Base-by-base conservation (phyloP, 2,888 invertebrate species). In the Sericinus montela region DNA sequence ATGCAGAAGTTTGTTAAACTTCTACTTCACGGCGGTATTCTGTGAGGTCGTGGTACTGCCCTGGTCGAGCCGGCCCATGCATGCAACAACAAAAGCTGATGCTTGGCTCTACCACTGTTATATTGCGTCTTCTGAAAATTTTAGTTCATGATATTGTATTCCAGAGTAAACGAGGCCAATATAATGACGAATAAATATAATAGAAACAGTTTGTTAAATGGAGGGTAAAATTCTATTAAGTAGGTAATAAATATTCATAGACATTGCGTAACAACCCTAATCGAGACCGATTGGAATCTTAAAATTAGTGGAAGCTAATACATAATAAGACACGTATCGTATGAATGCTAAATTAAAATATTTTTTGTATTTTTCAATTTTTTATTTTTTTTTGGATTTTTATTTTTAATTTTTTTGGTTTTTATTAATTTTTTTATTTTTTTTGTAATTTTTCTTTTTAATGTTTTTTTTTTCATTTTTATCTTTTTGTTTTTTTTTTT, bases 251-350 rank as follows among this genome's bases (percentile, higher is more conserved):
- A 19, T 19, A 19, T 19, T 3, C 19, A 19, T 19, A 2, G 16
- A 11, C 34, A 10, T 11, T 9, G n/a, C n/a, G 28, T 7, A 25
- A 11, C 46, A 46, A 40, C 46, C 46, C 46, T 25, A 3, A 28
- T 40, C 34, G 23, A 40, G 39, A 34, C 46, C 25, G 34, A 39
- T 35, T 29, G 25, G 0, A 34, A 15, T n/a, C 2, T 11, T 34
- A 37, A 15, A 9, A 11, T 13, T 32, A 25, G n/a, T 13, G 14
- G n/a, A 30, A n/a, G 36, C 48, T 42, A 42, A 13, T 14, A 39
- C 13, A 5, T 36, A 37, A 23, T 37, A 36, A 42, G 43, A 36
- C 36, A 42, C 36, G 10, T 40, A 40, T 40, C 10, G 28, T 3
- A n/a, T 29, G 7, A 15, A 10, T 40, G 10, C 40, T 14, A n/a